Evolutionary conservation across 2,888 invertebrate species (phyloP), one percentile per base, ranked within the genome.

Genomic region (Heliconius erato): DNA sequence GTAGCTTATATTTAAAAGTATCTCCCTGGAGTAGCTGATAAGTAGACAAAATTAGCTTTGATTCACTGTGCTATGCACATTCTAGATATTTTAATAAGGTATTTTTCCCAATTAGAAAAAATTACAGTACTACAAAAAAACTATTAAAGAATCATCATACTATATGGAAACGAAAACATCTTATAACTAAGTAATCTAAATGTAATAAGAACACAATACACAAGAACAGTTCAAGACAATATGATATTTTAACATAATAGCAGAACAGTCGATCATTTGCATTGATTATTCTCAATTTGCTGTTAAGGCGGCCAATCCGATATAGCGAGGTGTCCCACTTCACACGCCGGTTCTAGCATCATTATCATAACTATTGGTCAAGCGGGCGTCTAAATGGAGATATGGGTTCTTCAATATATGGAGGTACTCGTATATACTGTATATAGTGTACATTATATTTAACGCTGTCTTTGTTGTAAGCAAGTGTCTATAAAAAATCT

Each of bases 301-400:
- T 81, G 83, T 83, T 83, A 88, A 85, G 84, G 85, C 84, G 88
- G 86, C 85, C 86, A 86, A 84, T 84, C 84, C 81, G 87, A 85
- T 84, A 85, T 83, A 86, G 85, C 84, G 86, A 86, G 86, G 83
- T 88, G 92, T 91, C 91, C 91, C 90, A 90, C 91, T 94, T 94
- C 92, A 92, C 93, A 94, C 92, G 93, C 87, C 85, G 88, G 85
- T 85, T 87, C 88, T 40, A 79, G 86, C 85, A 85, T 89, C 87
- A 94, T 94, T 93, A 91, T 89, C 92, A 91, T 92, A 91, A 91
- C 91, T 90, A 92, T 91, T 91, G 91, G 91, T 89, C 89, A 90
- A 90, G 86, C 87, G 26, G 80, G 80, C 80, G 72, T 84, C 80
- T 79, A 82, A 63, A 54, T 67, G 12, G 28, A 44, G 44, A 59